Percentiles rank a stretch among this genome's conserved stretches.
These are phyloP conservation scores for Megaleporinus macrocephalus DNA, from an alignment of 2,113 vertebrate genomes.

Conservation along the genomic window DNA sequence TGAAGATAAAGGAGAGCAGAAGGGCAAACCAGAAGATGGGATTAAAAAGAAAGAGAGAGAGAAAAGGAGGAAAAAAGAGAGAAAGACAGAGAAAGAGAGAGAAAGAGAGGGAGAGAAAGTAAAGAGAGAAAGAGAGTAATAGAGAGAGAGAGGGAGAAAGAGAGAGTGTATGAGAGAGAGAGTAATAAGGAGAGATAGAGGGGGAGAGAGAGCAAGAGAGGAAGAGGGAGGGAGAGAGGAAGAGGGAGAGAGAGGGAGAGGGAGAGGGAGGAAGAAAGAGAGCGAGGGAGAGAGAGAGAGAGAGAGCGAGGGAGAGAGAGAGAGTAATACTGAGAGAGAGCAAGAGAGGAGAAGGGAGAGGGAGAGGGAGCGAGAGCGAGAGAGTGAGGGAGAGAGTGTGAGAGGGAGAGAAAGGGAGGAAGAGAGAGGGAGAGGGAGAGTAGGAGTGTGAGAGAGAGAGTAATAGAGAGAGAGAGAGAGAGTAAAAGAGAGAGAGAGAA, in stretches of 20 bases:
- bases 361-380: conserved; percentile 39
- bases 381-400: not conserved
- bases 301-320: conserved; percentile 23
- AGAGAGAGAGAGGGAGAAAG: conserved; percentile 40
- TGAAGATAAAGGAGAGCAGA: conserved; percentile 14
- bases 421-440: conserved; percentile 50
- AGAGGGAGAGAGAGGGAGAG: conserved; percentile 44
- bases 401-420: conserved; percentile 22
- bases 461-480: conserved; percentile 24
- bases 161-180: conserved; percentile 39
- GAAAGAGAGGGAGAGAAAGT: conserved; percentile 41
- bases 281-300: conserved; percentile 37
- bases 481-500: conserved; percentile 22
- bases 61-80: conserved; percentile 34
- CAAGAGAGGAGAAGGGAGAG: conserved; percentile 30
- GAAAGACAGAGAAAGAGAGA: conserved; percentile 20
- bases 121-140: not conserved
- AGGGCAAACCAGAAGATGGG: conserved; percentile 10
- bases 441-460: conserved; percentile 44
- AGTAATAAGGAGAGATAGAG: conserved; percentile 28
- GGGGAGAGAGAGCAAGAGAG: not conserved
- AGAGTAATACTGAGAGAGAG: conserved; percentile 11
- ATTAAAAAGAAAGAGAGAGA: conserved; percentile 44
- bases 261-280: not conserved
- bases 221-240: conserved; percentile 29